Evolutionary conservation across 1,140 invertebrate genomes (phyloP).

Genomic region (Lordiphosa mommai): DNA sequence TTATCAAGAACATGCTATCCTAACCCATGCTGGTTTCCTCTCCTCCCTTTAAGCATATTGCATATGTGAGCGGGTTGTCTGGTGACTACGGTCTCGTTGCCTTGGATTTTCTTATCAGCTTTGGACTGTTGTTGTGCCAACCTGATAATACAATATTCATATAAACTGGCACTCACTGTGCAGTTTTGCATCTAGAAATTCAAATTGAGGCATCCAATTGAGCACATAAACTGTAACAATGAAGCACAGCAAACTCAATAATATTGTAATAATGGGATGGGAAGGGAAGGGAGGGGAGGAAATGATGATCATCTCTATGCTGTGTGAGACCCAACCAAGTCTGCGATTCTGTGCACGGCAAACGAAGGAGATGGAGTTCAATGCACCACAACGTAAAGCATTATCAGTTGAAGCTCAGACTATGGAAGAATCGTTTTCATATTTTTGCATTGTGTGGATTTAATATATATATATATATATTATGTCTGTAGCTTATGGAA

Average conservation of each 20-base stretch:
- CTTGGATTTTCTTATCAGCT: slow-evolving; percentile 9
- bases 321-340: no score
- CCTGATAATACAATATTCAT: slow-evolving; percentile 5
- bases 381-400: no score
- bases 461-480: no score
- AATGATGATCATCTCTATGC: no score
- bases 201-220: slow-evolving; percentile 9
- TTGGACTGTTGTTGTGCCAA: slow-evolving; percentile 3
- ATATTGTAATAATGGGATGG: neutral
- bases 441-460: no score
- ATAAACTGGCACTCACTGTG: neutral
- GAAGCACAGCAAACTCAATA: neutral
- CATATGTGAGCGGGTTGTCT: slow-evolving; percentile 6
- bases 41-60: no score
- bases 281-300: neutral
- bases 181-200: slow-evolving; percentile 3
- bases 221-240: slow-evolving; percentile 8
- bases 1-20: neutral
- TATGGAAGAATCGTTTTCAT: no score
- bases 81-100: neutral
- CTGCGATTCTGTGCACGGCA: no score
- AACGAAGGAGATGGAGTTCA: no score
- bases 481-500: no score
- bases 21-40: neutral
- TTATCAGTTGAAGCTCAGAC: no score